Percentiles rank a stretch among this genome's conserved stretches.
Evolutionary conservation across 1,140 invertebrate species (phyloP).

Genomic region (Drosophila erecta): DNA sequence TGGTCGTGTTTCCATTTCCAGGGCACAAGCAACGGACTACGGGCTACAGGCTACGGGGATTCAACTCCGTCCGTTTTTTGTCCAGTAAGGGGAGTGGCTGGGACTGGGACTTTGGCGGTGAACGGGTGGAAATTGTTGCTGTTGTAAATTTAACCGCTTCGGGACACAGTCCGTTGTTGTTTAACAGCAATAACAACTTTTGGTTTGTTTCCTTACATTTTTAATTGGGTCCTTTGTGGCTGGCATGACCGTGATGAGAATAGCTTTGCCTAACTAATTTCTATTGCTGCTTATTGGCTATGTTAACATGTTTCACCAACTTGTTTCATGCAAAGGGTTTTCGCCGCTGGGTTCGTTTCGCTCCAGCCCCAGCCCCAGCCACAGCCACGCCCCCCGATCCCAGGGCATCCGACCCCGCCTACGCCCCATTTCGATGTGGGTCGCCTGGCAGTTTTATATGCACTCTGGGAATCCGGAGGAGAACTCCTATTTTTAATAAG

Average conservation of each 20-base stretch:
- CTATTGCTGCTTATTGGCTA: conserved; percentile 83
- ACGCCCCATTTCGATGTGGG: conserved; percentile 19
- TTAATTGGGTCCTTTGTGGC: conserved; percentile 83
- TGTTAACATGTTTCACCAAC: conserved; percentile 83
- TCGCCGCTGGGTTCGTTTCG: conserved; percentile 1
- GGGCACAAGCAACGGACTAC: neutral
- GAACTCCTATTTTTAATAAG: conserved; percentile 71
- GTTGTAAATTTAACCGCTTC: conserved; percentile 82
- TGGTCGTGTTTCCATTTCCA: conserved; percentile 72
- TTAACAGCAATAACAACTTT: conserved; percentile 83
- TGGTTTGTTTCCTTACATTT: conserved; percentile 83
- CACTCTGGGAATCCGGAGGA: conserved; percentile 71
- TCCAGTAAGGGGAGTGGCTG: conserved; percentile 18
- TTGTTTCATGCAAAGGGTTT: conserved; percentile 70
- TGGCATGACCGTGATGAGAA: conserved; percentile 71
- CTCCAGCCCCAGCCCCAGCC: neutral
- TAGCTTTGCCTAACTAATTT: conserved; percentile 81
- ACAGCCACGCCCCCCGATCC: conserved; percentile 3
- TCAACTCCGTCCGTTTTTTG: conserved; percentile 18
- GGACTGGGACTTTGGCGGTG: conserved; percentile 29
- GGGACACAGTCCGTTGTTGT: conserved; percentile 81
- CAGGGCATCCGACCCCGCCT: neutral
- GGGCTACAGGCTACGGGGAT: neutral
- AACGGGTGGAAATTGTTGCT: conserved; percentile 60
- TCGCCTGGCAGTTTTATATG: conserved; percentile 63